phyloP scores from a whole-genome alignment of 2,888 invertebrate genomes.

The Thera britannica region DNA sequence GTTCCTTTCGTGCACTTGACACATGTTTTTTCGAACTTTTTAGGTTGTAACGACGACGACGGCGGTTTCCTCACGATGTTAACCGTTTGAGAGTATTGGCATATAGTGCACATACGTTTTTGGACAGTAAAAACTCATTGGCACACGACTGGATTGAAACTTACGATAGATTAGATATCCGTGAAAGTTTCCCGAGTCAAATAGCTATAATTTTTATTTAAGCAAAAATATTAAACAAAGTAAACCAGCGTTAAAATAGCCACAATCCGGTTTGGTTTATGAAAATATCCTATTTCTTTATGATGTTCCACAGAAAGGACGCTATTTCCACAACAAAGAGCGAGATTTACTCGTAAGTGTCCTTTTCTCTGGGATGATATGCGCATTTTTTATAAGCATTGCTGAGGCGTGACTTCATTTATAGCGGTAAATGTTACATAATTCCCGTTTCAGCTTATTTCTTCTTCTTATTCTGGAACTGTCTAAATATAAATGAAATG shows the following conservation, averaged over 20 bases:
- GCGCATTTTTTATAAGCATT: constrained; percentile 73
- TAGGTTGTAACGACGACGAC: no score
- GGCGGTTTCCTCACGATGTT: no score
- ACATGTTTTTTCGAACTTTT: no score
- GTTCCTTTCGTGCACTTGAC: no score
- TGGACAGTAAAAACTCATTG: no score
- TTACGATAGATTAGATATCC: no score
- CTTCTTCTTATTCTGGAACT: no score
- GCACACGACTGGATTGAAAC: no score
- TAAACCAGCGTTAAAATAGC: constrained; percentile 39
- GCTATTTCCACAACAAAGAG: constrained; percentile 64
- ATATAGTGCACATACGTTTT: no score
- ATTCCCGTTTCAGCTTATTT: background rate
- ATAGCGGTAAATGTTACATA: constrained; percentile 29
- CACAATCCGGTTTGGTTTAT: constrained; percentile 54
- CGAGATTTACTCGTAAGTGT: constrained; percentile 70
- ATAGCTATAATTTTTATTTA: background rate
- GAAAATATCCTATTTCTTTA: constrained; percentile 63
- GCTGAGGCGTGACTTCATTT: constrained; percentile 42
- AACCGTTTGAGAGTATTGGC: no score
- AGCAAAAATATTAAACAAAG: background rate
- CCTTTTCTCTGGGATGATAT: constrained; percentile 65
- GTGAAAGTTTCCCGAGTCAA: no score
- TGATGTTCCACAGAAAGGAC: constrained; percentile 62
- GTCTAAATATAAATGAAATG: no score